A percentile compares a stretch with the other conserved stretches of the same genome.
These are phyloP conservation scores for Laothoe populi DNA, from an alignment of 2,888 invertebrate genomes.

Conservation along the genomic window DNA sequence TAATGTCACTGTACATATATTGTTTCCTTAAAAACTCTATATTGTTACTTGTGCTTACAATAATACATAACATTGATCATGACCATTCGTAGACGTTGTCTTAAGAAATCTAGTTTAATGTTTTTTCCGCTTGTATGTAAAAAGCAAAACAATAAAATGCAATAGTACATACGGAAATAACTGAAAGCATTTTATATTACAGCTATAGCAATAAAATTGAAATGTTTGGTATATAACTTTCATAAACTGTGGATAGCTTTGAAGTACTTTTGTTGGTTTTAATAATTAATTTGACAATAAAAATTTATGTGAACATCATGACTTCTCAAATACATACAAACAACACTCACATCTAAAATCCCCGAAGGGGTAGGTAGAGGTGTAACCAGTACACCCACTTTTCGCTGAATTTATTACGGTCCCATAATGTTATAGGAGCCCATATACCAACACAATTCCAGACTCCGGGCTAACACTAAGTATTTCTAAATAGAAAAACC, in stretches of 20 bases:
- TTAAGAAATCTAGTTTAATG: not conserved
- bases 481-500: too few species aligned
- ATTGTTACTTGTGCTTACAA: too few species aligned
- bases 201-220: constrained; percentile 2
- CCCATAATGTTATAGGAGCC: too few species aligned
- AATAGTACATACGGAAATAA: constrained; percentile 16
- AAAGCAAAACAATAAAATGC: constrained; percentile 8
- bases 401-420: too few species aligned
- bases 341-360: too few species aligned
- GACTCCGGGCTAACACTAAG: too few species aligned
- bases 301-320: not conserved
- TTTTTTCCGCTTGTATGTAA: not conserved
- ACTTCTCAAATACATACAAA: too few species aligned
- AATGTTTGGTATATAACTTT: not conserved
- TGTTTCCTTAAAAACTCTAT: too few species aligned
- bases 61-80: not conserved
- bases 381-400: too few species aligned
- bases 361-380: too few species aligned
- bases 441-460: too few species aligned
- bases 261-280: not conserved
- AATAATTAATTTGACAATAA: not conserved
- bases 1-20: too few species aligned
- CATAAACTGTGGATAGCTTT: not conserved
- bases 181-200: constrained; percentile 4
- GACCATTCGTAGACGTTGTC: not conserved